Base-by-base conservation (phyloP, 92 coral and sea anemone species). In the Galaxea fascicularis region DNA sequence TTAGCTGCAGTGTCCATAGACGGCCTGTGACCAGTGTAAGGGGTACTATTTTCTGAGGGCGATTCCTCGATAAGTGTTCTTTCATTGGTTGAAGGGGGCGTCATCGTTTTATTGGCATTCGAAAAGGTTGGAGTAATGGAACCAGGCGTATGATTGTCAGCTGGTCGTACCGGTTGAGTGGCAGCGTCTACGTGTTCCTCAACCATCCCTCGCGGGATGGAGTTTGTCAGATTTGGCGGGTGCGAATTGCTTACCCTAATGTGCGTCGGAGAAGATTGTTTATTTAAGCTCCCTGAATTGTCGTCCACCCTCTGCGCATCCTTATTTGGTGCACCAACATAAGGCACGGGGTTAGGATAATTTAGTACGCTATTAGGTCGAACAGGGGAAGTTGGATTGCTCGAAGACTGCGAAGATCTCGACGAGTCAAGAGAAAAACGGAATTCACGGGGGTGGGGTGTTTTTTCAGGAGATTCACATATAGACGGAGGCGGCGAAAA, bases 401-500 rank as follows among this genome's bases (percentile, higher is more conserved):
- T 79, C 24, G 70, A 86, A 0, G 78, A 39, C 91, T 35, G 70
- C 63, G 71, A 52, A 63, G 15, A 52, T 57, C 71, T 64, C 20
- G 77, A 24, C 18, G 57, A 58, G 77, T 70, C 69, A 13, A 74
- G 62, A 64, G 66, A 46, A 30, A 6, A 27, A 20, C 62, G 74
- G 39, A 60, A 29, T 31, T 63, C 74, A 6, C 65, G 28, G 22
- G 8, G 27, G 31, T 31, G 28, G 26, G 88, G 64, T 31, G 65
- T 75, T 53, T 63, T 57, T 28, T 71, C 86, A 9, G 75, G 65
- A 28, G 79, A 67, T 63, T 44, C 85, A 41, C 76, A 82, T 47
- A 86, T 54, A 4, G 98, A 94, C 1, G 95, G 88, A 8, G 98
- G 98, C 21, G 98, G 98, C 20, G 98, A 93, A 56, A 89, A 94